Conservation (phyloP, 35 echinoderm and acorn worm species). For the Hemicentrotus pulcherrimus region DNA sequence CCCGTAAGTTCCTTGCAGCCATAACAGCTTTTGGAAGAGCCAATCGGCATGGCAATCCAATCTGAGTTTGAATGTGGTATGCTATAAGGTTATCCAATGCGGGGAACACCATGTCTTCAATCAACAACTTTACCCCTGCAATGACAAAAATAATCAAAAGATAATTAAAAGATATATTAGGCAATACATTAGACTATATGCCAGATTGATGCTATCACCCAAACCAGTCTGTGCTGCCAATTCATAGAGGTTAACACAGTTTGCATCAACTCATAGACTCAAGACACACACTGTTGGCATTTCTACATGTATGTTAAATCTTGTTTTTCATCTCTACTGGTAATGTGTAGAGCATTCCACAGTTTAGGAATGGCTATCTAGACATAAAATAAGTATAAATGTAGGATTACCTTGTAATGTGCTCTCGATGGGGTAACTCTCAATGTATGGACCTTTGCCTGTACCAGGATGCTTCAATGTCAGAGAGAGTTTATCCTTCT, state of each 20-base stretch:
- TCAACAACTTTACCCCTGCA: constrained; percentile 57
- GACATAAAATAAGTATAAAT: background rate
- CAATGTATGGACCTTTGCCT: constrained; percentile 65
- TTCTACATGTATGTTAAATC: no score
- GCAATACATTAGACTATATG: no score
- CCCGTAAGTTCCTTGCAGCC: constrained; percentile 59
- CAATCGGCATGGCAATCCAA: constrained; percentile 56
- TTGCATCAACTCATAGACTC: no score
- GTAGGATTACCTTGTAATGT: constrained; percentile 37
- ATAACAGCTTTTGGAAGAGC: constrained; percentile 52
- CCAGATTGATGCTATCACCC: no score
- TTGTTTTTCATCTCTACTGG: no score
- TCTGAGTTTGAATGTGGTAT: constrained; percentile 47
- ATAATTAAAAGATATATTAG: no score
- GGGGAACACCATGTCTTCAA: constrained; percentile 35
- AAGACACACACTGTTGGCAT: no score
- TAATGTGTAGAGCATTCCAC: no score
- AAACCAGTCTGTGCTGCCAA: no score
- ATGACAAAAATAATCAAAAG: background rate
- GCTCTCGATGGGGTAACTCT: constrained; percentile 55
- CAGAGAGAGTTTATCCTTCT: constrained; percentile 50
- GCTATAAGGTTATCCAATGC: constrained; percentile 61
- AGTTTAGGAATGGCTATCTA: no score
- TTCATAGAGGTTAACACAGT: no score
- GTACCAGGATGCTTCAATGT: constrained; percentile 61